Base-by-base conservation (phyloP, 92 coral and sea anemone species). In the Umimayanthus kanabou region DNA sequence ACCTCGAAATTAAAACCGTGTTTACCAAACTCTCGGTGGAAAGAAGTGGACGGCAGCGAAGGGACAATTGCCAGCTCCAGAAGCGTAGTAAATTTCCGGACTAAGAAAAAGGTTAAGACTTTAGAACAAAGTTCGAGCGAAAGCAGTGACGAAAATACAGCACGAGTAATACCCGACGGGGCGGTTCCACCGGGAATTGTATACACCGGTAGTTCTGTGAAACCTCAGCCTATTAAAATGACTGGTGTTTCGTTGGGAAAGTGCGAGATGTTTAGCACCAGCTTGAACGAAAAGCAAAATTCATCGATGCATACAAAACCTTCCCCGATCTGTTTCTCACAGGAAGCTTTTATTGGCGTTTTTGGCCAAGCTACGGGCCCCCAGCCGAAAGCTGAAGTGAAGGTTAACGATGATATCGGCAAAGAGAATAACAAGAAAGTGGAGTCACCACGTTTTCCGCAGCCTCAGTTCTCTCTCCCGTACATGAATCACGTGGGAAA, bases 301-400 rank as follows among this genome's bases (percentile, higher is more conserved):
- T 10, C 73, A 20, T 37, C 86, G 23, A 25, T 33, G 3, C 29
- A 28, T 28, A 29, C 78, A 70, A 70, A 83, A 55, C n/a, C 45
- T 43, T 83, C 87, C 16, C 65, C 58, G 64, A 58, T 28, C 33
- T 3, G 26, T n/a, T 47, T 15, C 10, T 42, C 87, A 13, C 30
- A 28, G 18, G 78, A 71, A 4, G 88, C 95, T 9, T 92, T 94
- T 85, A 94, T 94, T 75, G 79, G 88, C 39, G 84, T 94, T 69
- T 81, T 92, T 23, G 96, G 96, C 2, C 93, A 92, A 14, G 93
- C 89, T 49, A 94, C 93, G 49, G 96, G 88, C n/a, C 90, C 93
- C 6, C 90, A 90, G 53, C 85, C 92, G 40, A 90, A 88, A 43
- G 74, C 77, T n/a, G 40, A 65, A 40, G 50, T 75, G 28, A 75